A percentile compares a stretch with the other conserved stretches of the same genome.
These are phyloP conservation scores for Sphenopsis melanotis DNA, from an alignment of 2,797 vertebrate genomes.

Conservation along the genomic window DNA sequence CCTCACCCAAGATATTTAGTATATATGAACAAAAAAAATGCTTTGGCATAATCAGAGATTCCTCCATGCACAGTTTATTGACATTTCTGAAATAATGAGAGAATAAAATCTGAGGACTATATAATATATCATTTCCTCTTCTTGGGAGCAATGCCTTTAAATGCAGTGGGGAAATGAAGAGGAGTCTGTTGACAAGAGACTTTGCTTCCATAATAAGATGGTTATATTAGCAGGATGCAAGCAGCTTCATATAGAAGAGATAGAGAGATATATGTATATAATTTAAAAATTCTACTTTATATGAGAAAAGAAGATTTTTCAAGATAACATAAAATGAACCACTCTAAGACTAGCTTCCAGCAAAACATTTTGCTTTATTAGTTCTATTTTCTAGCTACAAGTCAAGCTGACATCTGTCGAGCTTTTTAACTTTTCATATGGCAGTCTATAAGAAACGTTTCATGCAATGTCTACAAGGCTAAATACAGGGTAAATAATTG, in stretches of 20 bases:
- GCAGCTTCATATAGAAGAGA: slow-evolving; percentile 8
- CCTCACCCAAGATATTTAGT: neutral
- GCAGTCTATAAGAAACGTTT: slow-evolving; percentile 53
- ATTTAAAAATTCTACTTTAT: neutral
- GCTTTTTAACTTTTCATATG: slow-evolving; percentile 26
- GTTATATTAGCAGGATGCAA: slow-evolving; percentile 6
- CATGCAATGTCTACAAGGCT: slow-evolving; percentile 68
- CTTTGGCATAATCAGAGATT: slow-evolving; percentile 35
- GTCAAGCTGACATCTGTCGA: slow-evolving; percentile 48
- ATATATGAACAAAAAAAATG: neutral
- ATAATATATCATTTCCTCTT: neutral
- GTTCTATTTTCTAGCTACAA: slow-evolving; percentile 71
- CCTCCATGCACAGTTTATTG: neutral
- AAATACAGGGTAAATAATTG: slow-evolving; percentile 54
- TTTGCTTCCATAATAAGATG: neutral
- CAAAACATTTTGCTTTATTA: slow-evolving; percentile 76
- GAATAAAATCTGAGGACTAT: neutral
- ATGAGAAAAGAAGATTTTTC: slow-evolving; percentile 5
- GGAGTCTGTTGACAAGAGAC: neutral
- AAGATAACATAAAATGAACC: slow-evolving; percentile 21
- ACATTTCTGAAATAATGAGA: slow-evolving; percentile 13
- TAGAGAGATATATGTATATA: neutral
- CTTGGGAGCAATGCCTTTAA: neutral
- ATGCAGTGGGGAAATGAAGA: neutral
- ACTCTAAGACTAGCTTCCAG: slow-evolving; percentile 58